Conservation (phyloP, 2,797 vertebrate genomes). For the Vipera latastei region DNA sequence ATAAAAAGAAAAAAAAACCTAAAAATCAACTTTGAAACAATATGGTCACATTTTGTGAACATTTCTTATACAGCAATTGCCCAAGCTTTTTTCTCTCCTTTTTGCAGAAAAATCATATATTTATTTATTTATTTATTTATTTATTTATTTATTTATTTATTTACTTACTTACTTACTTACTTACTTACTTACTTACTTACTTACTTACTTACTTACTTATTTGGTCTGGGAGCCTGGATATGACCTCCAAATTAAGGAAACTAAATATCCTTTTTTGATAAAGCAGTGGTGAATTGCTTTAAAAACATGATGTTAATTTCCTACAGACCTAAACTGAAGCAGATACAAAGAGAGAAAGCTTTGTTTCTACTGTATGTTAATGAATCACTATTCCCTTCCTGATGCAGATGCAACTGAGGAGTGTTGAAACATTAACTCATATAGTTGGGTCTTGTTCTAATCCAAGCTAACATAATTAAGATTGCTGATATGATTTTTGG, state of each 20-base stretch:
- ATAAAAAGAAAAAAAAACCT: neutral
- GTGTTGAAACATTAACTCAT: neutral
- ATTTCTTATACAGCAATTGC: neutral
- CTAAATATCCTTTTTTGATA: neutral
- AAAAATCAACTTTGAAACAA: neutral
- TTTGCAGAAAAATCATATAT: neutral
- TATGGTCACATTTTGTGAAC: neutral
- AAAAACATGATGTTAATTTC: neutral
- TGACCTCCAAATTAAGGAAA: neutral
- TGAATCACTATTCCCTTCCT: neutral
- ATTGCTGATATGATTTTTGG: neutral
- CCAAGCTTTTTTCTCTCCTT: neutral
- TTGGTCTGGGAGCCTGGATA: neutral
- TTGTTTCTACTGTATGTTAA: neutral
- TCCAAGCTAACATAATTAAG: neutral
- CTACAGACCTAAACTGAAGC: neutral
- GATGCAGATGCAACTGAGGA: neutral
- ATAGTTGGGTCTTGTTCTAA: neutral
- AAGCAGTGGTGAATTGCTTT: neutral
- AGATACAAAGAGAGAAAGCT: neutral
- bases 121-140: too few species aligned
- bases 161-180: too few species aligned
- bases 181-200: too few species aligned
- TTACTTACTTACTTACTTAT: too few species aligned
- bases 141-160: too few species aligned